Percentiles rank a stretch among this genome's conserved stretches.
Evolutionary conservation across 2,797 vertebrate species (phyloP).

Genomic region (Sparidentex hasta): DNA sequence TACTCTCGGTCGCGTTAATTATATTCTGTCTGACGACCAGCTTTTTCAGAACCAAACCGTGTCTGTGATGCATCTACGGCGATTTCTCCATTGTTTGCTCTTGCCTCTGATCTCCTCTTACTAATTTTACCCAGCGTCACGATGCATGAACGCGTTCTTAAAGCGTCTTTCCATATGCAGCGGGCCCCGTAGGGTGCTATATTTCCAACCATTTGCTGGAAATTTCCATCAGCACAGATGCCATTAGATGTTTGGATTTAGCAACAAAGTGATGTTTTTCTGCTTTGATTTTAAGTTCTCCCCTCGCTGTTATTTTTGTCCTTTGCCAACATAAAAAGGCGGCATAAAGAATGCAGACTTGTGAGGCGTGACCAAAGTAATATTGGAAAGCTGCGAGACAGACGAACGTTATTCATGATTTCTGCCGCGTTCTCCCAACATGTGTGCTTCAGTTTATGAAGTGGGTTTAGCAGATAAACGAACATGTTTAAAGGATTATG

Average conservation of each 20-base stretch:
- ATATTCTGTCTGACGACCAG: neutral
- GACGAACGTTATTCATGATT: neutral
- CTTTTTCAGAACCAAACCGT: slow-evolving; percentile 16
- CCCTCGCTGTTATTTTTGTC: neutral
- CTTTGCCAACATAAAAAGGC: neutral
- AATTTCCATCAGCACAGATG: slow-evolving; percentile 7
- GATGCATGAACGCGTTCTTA: slow-evolving; percentile 38
- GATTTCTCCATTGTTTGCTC: slow-evolving; percentile 17
- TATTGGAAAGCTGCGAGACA: neutral
- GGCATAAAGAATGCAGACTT: neutral
- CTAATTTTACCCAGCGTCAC: slow-evolving; percentile 6
- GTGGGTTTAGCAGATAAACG: neutral
- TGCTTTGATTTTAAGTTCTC: neutral
- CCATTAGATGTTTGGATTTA: slow-evolving; percentile 10
- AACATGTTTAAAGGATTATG: neutral
- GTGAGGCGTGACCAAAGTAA: slow-evolving; percentile 4
- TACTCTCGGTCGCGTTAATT: neutral
- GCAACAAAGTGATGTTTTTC: neutral
- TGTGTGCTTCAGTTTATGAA: neutral
- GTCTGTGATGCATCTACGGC: neutral
- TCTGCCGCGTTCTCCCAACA: rapidly evolving
- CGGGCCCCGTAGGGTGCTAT: neutral
- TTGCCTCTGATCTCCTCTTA: slow-evolving; percentile 15
- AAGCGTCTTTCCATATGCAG: slow-evolving; percentile 8
- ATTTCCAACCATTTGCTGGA: slow-evolving; percentile 21